Conservation (phyloP, 2,113 vertebrate species). For the Lynx canadensis region DNA sequence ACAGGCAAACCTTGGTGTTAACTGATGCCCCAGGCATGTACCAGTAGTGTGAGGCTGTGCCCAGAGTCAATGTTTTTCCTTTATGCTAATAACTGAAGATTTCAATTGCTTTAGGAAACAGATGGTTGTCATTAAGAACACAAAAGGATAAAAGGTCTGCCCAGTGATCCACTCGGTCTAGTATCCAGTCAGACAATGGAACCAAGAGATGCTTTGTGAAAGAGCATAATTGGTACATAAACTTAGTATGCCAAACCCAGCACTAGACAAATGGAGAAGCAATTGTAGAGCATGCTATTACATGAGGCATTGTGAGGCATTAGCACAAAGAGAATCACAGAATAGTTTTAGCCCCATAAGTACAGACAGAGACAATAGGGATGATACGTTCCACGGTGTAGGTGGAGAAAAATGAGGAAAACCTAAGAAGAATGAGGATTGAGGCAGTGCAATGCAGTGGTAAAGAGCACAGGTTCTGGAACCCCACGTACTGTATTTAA, state of each 20-base stretch:
- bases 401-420: not conserved
- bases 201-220: not conserved
- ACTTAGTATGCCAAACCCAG: not conserved
- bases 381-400: not conserved
- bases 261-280: not conserved
- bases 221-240: not conserved
- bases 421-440: not conserved
- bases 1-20: not conserved
- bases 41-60: not conserved
- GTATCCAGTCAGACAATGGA: not conserved
- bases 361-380: not conserved
- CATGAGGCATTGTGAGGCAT: not conserved
- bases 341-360: not conserved
- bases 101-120: conserved; percentile 39
- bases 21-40: not conserved
- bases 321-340: not conserved
- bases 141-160: not conserved
- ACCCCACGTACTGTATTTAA: not conserved
- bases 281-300: not conserved
- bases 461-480: not conserved
- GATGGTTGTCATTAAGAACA: not conserved
- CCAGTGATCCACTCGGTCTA: not conserved
- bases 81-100: not conserved
- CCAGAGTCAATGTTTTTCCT: not conserved
- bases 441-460: not conserved